Evolutionary conservation across 2,888 invertebrate genomes (phyloP).

Genomic region (Mechanitis messenoides): DNA sequence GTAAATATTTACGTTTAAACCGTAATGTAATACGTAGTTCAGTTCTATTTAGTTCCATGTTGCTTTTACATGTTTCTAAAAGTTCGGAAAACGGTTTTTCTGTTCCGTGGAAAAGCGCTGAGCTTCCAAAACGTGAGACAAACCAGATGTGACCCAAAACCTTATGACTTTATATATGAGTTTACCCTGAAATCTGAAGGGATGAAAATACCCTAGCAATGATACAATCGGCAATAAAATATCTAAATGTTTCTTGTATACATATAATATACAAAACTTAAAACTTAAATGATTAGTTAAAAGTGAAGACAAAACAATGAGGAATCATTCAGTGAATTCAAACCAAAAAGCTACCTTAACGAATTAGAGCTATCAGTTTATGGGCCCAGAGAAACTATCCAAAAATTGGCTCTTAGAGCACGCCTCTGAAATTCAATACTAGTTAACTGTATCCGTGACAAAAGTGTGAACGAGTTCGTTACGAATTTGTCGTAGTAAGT

Average conservation of each 20-base stretch:
- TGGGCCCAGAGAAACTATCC: constrained; percentile 6
- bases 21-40: too few relatives aligned
- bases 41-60: too few relatives aligned
- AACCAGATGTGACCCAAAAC: constrained; percentile 25
- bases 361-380: background rate
- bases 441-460: constrained; percentile 11
- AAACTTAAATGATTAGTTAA: too few relatives aligned
- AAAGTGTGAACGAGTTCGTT: constrained; percentile 3
- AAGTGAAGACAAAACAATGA: background rate
- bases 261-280: too few relatives aligned
- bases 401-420: constrained; percentile 23
- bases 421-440: constrained; percentile 22
- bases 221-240: too few relatives aligned
- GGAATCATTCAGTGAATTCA: background rate
- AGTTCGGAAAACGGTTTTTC: constrained; percentile 19
- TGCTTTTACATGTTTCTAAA: constrained; percentile 6
- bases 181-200: too few relatives aligned
- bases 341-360: background rate
- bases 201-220: too few relatives aligned
- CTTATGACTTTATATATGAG: constrained; percentile 16
- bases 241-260: too few relatives aligned
- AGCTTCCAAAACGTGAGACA: constrained; percentile 23
- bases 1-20: too few relatives aligned
- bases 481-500: background rate
- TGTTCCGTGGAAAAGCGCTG: constrained; percentile 11